These are phyloP conservation scores for Enteromius paludinosus DNA, from an alignment of 2,797 vertebrate genomes.

Conservation along the genomic window DNA sequence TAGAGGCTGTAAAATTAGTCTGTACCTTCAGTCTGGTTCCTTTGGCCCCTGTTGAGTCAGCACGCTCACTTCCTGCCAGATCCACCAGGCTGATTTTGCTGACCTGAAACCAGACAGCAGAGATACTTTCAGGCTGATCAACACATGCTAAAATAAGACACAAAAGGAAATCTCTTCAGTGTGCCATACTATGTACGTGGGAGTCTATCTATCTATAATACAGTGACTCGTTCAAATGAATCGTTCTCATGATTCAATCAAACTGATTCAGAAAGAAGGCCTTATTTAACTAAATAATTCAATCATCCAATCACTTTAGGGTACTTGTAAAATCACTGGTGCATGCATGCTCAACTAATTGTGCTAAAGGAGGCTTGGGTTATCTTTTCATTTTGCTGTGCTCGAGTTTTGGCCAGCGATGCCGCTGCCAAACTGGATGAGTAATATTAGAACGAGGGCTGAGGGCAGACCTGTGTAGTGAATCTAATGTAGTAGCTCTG, in stretches of 20 bases:
- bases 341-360: conserved; percentile 18
- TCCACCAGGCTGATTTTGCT: conserved; percentile 99
- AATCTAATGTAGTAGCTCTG: conserved; percentile 64
- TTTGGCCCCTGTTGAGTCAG: conserved; percentile 97
- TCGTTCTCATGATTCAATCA: background rate
- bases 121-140: conserved; percentile 43
- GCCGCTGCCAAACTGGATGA: conserved; percentile 26
- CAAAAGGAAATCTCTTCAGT: background rate
- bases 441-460: conserved; percentile 40
- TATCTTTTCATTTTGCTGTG: conserved; percentile 4
- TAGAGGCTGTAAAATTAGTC: conserved; percentile 30
- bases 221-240: background rate
- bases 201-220: background rate
- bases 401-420: conserved; percentile 16
- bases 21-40: conserved; percentile 95
- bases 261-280: background rate
- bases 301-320: background rate
- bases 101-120: conserved; percentile 79
- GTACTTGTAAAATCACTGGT: background rate
- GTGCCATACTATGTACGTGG: background rate
- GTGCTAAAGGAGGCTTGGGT: background rate
- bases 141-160: conserved; percentile 43
- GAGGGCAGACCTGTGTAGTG: conserved; percentile 51
- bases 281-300: background rate
- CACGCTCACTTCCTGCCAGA: conserved; percentile 94